Evolutionary conservation across 1,140 invertebrate species (phyloP), one percentile per base, ranked within the genome.

Genomic region (Sminthurinus signatus): DNA sequence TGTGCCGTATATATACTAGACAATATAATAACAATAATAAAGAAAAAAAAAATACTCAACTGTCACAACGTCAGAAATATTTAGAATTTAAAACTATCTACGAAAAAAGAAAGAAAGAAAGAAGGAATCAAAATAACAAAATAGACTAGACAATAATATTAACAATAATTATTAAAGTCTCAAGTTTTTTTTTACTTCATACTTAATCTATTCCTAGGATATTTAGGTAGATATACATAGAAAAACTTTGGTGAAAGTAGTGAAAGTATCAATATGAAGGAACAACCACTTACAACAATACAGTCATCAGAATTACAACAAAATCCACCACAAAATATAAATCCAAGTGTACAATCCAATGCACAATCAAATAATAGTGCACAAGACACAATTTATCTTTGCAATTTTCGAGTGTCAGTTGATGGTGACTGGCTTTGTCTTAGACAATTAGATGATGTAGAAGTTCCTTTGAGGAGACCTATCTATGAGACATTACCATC

Each of bases 351-450:
- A 21, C 28, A 46, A 36, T 25, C 27, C 3, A 10, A 27, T 3
- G 29, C 36, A 43, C 52, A 25, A 58, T 56, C 32, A 56, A 42
- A 62, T 42, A 67, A 67, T 21, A 65, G 87, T 69, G 91, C 91
- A 32, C 90, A 94, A 78, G 93, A 96, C 77, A 97, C 93, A 17
- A 95, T 97, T 75, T 97, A 97, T 78, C 77, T 97, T 75, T 96
- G 93, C 80, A 96, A 96, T 77, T 97, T 96, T 77, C 86, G 93
- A 29, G 93, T 97, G 0, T 95, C 92, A 25, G 93, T 97, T 12
- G 93, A 97, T 74, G 93, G 93, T 31, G 93, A 97, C 76, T 97
- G 93, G 93, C 81, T 97, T n/a, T 97, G 93, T 76, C 78, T 97
- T 27, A 91, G 93, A 75, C 93, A 96, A 77, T 80, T 97, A 44